Evolutionary conservation across 2,113 vertebrate genomes (phyloP).

Genomic region (Sakesphorus luctuosus): DNA sequence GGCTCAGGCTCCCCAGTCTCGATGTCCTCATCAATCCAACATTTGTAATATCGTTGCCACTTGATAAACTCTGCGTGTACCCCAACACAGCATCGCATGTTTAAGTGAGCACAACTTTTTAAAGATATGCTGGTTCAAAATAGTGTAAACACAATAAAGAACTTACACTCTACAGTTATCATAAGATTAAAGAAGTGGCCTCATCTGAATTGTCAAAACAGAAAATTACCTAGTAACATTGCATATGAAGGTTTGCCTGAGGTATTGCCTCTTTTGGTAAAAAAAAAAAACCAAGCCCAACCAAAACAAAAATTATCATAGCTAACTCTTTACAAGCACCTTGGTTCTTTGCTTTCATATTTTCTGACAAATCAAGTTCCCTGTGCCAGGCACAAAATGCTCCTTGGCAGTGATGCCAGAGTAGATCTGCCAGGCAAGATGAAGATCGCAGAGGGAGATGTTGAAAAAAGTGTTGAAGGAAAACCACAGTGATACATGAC

Average conservation of each 20-base stretch:
- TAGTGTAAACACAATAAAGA: background rate
- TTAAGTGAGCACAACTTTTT: background rate
- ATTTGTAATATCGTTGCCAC: no score
- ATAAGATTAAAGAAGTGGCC: background rate
- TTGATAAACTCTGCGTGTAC: no score
- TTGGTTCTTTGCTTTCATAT: background rate
- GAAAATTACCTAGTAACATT: background rate
- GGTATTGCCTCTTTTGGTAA: background rate
- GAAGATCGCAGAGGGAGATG: background rate
- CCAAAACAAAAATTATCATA: background rate
- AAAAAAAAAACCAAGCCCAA: background rate
- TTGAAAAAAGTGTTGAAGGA: background rate
- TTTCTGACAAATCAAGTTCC: background rate
- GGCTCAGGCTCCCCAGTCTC: no score
- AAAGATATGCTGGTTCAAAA: background rate
- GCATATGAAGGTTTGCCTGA: background rate
- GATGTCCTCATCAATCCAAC: no score
- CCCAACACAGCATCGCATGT: rapidly evolving
- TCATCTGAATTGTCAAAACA: background rate
- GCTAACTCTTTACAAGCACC: background rate
- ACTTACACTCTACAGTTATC: background rate
- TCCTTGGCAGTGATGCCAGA: background rate
- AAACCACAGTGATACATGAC: background rate
- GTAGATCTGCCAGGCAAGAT: background rate
- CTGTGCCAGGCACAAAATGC: background rate